These are phyloP conservation scores for Nebria ingens DNA, from an alignment of 1,140 invertebrate species.

Conservation along the genomic window DNA sequence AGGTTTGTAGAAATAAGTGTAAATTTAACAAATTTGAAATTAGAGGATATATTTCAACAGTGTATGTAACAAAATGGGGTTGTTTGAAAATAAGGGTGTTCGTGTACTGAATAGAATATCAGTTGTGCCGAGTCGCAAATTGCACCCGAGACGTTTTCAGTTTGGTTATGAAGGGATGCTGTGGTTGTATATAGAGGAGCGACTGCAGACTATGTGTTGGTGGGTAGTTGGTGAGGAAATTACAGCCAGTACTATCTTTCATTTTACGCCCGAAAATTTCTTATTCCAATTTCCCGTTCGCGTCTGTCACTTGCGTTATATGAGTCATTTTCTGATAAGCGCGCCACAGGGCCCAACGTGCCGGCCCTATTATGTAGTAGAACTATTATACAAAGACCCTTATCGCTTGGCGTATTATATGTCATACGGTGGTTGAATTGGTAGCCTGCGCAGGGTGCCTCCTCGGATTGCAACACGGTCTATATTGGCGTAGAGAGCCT, in stretches of 20 bases:
- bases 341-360: not conserved
- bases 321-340: conserved; percentile 42
- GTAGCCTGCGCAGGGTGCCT: conserved; percentile 2
- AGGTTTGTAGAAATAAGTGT: too few species aligned
- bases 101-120: conserved; percentile 26
- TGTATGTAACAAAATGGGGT: not conserved
- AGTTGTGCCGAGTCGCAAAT: conserved; percentile 10
- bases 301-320: conserved; percentile 42
- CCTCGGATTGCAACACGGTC: too few species aligned
- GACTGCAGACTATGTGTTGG: conserved; percentile 12
- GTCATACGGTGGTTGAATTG: conserved; percentile 34
- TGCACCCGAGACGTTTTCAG: conserved; percentile 19
- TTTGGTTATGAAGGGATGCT: not conserved
- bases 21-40: too few species aligned
- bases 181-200: not conserved
- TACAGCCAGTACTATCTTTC: conserved; percentile 39
- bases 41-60: not conserved
- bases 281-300: conserved; percentile 43
- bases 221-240: conserved; percentile 27
- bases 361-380: conserved; percentile 34
- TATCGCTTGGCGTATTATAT: conserved; percentile 33
- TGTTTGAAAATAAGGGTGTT: conserved; percentile 11
- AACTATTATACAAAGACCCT: conserved; percentile 36
- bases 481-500: too few species aligned
- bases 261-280: conserved; percentile 43